Conservation (phyloP, 2,797 vertebrate genomes). For the Malurus splendens region DNA sequence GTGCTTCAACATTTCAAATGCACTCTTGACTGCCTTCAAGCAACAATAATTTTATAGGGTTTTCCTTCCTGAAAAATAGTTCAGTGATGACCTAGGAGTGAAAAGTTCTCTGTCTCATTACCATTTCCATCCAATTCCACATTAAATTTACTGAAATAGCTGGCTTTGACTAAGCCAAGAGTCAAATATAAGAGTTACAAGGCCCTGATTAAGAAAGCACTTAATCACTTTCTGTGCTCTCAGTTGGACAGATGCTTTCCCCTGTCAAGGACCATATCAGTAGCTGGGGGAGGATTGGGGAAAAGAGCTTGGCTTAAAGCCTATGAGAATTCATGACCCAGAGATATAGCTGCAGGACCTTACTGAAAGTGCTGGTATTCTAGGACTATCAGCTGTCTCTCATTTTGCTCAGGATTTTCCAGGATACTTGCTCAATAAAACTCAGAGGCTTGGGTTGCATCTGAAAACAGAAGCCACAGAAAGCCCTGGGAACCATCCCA, state of each 20-base stretch:
- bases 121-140: conserved; percentile 15
- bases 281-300: conserved; percentile 30
- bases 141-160: conserved; percentile 13
- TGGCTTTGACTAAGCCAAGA: conserved; percentile 7
- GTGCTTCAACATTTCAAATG: conserved; percentile 15
- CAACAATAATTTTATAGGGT: conserved; percentile 1
- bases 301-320: conserved; percentile 40
- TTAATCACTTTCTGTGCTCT: conserved; percentile 37
- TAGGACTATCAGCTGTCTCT: conserved; percentile 29
- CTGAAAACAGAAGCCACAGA: conserved; percentile 47
- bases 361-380: conserved; percentile 9
- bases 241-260: conserved; percentile 26
- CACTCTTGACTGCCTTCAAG: conserved; percentile 19
- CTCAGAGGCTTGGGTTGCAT: not conserved
- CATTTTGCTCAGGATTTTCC: conserved; percentile 20
- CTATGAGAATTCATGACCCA: conserved; percentile 35
- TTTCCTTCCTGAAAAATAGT: conserved; percentile 41
- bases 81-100: conserved; percentile 24
- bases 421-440: conserved; percentile 16
- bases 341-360: conserved; percentile 23
- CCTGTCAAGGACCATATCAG: conserved; percentile 29
- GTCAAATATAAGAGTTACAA: conserved; percentile 16
- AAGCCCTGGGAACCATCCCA: not conserved
- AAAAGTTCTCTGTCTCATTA: conserved; percentile 32
- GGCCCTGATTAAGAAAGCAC: conserved; percentile 41